Base-by-base conservation (phyloP, 2,888 invertebrate species). In the Pachymerium ferrugineum region DNA sequence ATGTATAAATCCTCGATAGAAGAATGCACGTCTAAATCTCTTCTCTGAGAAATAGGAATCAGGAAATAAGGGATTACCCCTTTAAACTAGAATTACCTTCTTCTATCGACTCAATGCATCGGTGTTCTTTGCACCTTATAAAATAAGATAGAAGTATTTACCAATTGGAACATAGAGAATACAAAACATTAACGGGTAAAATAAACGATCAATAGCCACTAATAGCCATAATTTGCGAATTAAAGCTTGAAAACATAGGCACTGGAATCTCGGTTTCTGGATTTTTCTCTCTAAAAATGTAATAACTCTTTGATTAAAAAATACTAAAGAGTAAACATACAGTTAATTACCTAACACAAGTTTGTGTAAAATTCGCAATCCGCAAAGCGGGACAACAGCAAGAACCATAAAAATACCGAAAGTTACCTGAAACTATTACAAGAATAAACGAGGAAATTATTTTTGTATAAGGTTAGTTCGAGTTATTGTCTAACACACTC, bases 121-220 rank as follows among this genome's bases (percentile, higher is more conserved):
- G n/a, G n/a, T n/a, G n/a, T n/a, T n/a, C n/a, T n/a, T n/a, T n/a
- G n/a, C n/a, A n/a, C n/a, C n/a, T n/a, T n/a, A n/a, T n/a, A n/a
- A n/a, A n/a, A n/a, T n/a, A n/a, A n/a, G n/a, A n/a, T n/a, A n/a
- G n/a, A n/a, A n/a, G 12, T 22, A n/a, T 83, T 82, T 79, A 86
- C 87, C 93, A 76, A 91, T 80, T 30, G 89, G 86, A 74, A 92
- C 83, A 80, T 92, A 93, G 25, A 90, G 79, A 5, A 89, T 88
- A 79, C 90, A 91, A 10, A 90, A 79, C 28, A 92, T 84, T 54
- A 92, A 81, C 0, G 92, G 90, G 83, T 89, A 90, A 81, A 89
- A 92, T 70, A 92, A 80, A 78, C 88, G 84, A 81, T 93, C 89
- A n/a, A 92, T 85, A 78, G 90, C 88, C 14, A 89, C 86, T 73